Conservation (phyloP, 2,888 invertebrate genomes). For the Phyto melanocephala region DNA sequence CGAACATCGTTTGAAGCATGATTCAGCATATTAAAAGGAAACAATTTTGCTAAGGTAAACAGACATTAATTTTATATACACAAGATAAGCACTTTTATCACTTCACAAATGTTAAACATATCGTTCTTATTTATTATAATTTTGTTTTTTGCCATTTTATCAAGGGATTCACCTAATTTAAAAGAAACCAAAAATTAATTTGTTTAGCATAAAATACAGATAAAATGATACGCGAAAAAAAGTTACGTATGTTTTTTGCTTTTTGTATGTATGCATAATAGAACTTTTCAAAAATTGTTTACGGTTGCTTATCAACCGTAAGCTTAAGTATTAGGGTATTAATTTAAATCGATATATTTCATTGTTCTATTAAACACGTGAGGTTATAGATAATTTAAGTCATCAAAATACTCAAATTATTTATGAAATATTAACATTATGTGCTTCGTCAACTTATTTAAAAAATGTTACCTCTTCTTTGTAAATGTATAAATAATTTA, state of each 20-base stretch:
- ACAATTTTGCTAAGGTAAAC: background rate
- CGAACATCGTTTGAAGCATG: background rate
- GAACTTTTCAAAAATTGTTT: too few relatives aligned
- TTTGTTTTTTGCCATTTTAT: background rate
- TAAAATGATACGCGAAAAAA: background rate
- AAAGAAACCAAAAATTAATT: background rate
- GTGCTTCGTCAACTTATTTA: too few relatives aligned
- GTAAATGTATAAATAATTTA: too few relatives aligned
- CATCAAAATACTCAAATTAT: too few relatives aligned
- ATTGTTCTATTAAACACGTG: too few relatives aligned
- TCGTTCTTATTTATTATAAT: background rate
- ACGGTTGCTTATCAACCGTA: too few relatives aligned
- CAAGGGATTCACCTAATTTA: background rate
- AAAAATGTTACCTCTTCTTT: too few relatives aligned
- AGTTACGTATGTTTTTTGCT: background rate
- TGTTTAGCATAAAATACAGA: background rate
- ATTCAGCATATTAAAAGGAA: background rate
- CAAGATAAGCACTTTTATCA: slow-evolving; percentile 7
- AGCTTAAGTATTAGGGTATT: too few relatives aligned
- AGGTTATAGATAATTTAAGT: too few relatives aligned
- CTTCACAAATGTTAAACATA: background rate
- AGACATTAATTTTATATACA: background rate
- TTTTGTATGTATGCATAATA: too few relatives aligned
- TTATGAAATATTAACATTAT: too few relatives aligned
- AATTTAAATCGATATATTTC: too few relatives aligned